Evolutionary conservation across 1,140 invertebrate species (phyloP).

Genomic region (Diorhabda elongata): DNA sequence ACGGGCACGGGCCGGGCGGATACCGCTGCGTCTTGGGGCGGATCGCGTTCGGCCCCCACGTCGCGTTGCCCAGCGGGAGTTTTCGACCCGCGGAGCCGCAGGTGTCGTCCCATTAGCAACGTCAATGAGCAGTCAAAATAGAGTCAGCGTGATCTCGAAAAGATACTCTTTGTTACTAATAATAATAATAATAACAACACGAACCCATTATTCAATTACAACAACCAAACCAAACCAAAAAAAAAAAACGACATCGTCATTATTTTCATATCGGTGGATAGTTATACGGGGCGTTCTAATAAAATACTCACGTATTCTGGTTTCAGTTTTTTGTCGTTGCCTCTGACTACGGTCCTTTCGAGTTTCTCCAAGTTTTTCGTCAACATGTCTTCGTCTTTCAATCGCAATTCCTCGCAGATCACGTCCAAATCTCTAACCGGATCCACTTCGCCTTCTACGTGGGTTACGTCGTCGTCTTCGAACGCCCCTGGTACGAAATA

Average conservation of each 20-base stretch:
- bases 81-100: conserved; percentile 4
- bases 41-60: conserved; percentile 8
- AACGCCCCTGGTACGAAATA: conserved; percentile 73
- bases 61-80: conserved; percentile 4
- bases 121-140: neutral
- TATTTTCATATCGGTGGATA: too few species aligned
- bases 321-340: conserved; percentile 93
- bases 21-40: conserved; percentile 15
- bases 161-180: too few species aligned
- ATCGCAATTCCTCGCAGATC: conserved; percentile 89
- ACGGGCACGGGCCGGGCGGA: conserved; percentile 9
- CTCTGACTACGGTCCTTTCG: conserved; percentile 81
- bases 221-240: too few species aligned
- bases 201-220: too few species aligned
- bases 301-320: conserved; percentile 81
- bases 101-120: conserved; percentile 23
- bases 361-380: conserved; percentile 78
- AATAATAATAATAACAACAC: too few species aligned
- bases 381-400: conserved; percentile 91
- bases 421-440: conserved; percentile 95
- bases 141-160: too few species aligned
- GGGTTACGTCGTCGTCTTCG: conserved; percentile 96
- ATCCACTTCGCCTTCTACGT: conserved; percentile 97
- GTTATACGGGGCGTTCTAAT: too few species aligned
- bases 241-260: too few species aligned